A percentile compares a stretch with the other conserved stretches of the same genome.
Evolutionary conservation across 2,797 vertebrate species (phyloP).

Genomic region (Phoeniculus purpureus): DNA sequence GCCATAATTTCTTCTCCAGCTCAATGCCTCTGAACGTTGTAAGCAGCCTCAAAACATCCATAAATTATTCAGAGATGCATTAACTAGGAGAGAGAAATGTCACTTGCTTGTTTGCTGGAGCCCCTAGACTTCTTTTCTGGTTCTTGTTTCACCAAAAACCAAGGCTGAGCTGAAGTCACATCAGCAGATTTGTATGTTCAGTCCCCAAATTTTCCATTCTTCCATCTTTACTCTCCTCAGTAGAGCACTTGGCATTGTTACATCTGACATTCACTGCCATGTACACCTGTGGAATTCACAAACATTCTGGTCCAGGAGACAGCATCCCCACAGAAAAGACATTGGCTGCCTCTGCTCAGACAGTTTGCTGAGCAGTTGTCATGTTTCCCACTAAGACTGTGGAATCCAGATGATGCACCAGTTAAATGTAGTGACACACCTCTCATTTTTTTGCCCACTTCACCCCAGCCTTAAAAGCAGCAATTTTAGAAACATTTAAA

Average conservation of each 20-base stretch:
- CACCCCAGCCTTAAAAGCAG: background rate
- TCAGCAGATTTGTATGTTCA: background rate
- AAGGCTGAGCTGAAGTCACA: background rate
- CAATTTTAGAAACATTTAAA: slow-evolving; percentile 36
- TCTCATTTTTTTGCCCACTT: background rate
- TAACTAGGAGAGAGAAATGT: background rate
- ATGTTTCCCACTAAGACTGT: background rate
- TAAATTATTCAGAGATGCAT: slow-evolving; percentile 51
- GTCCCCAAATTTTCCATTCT: background rate
- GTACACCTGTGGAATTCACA: background rate
- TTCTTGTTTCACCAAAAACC: background rate
- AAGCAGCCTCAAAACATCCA: slow-evolving; percentile 23
- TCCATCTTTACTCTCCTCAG: background rate
- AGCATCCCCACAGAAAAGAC: background rate
- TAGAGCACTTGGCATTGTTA: background rate
- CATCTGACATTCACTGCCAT: background rate
- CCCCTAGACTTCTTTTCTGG: background rate
- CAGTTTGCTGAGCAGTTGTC: background rate
- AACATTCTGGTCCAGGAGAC: background rate
- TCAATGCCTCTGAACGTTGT: slow-evolving; percentile 26
- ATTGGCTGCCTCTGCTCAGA: background rate
- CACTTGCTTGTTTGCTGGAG: background rate
- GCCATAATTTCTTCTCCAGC: background rate
- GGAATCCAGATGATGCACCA: background rate
- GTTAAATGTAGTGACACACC: background rate